phyloP scores from a whole-genome alignment of 2,797 vertebrate species.

The Crax fasciolata region DNA sequence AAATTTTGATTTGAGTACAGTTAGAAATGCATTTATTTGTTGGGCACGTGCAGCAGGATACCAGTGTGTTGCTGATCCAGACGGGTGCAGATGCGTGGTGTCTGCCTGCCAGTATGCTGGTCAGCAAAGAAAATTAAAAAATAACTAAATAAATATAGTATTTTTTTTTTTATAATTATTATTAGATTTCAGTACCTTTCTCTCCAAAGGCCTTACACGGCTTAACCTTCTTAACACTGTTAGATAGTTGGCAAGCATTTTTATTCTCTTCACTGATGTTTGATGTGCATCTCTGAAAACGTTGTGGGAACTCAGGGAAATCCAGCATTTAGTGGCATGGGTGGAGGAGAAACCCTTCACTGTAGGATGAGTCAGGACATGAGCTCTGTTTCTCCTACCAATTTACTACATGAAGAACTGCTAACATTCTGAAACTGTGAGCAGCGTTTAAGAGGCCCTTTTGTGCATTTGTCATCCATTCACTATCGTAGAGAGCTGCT shows the following conservation, averaged over 20 bases:
- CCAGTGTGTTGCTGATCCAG: background rate
- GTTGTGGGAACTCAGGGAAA: background rate
- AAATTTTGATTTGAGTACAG: background rate
- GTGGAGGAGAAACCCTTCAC: background rate
- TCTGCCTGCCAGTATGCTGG: background rate
- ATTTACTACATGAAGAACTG: background rate
- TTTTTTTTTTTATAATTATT: background rate
- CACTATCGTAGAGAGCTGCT: background rate
- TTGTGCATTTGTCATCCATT: background rate
- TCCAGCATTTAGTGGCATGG: background rate
- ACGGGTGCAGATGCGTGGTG: fast-evolving
- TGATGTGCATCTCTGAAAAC: background rate
- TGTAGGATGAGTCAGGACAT: background rate
- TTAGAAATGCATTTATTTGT: background rate
- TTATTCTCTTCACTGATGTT: background rate
- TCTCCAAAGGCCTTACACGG: background rate
- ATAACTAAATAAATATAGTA: background rate
- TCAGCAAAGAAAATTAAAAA: background rate
- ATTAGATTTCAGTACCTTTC: background rate
- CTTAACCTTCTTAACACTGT: background rate
- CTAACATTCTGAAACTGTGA: background rate
- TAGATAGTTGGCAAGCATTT: fast-evolving
- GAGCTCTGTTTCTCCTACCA: background rate
- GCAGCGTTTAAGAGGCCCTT: background rate
- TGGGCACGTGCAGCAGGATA: background rate